A percentile compares a stretch with the other conserved stretches of the same genome.
Evolutionary conservation across 2,888 invertebrate genomes (phyloP).

Genomic region (Myathropa florea): DNA sequence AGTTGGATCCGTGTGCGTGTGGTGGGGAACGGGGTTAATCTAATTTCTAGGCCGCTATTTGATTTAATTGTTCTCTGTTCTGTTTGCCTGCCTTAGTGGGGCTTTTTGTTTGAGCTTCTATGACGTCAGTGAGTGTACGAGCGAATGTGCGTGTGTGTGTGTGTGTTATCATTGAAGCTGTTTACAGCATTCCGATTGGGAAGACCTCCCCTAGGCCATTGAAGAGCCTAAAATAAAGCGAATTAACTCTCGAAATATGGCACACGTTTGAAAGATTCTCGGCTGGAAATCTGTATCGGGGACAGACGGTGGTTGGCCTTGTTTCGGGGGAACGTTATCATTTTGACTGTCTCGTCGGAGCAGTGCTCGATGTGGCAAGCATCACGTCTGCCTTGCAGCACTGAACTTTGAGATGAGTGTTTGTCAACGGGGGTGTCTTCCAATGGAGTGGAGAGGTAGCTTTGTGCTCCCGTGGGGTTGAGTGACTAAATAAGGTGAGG

Average conservation of each 20-base stretch:
- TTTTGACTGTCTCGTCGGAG: neutral
- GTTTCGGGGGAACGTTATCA: neutral
- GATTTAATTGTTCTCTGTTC: constrained; percentile 44
- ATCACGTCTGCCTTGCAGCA: neutral
- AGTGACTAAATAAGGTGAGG: too few relatives aligned
- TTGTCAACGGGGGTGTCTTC: too few relatives aligned
- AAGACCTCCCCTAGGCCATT: neutral
- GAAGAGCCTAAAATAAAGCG: neutral
- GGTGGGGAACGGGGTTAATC: neutral
- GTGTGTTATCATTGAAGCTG: constrained; percentile 4
- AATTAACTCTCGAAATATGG: neutral
- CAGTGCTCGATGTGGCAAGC: neutral
- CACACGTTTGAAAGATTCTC: neutral
- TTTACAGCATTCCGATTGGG: neutral
- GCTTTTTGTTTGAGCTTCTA: constrained; percentile 14
- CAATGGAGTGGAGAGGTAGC: too few relatives aligned
- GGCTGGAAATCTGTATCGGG: neutral
- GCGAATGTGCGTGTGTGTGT: neutral
- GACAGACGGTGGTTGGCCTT: neutral
- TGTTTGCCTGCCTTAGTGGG: constrained; percentile 4
- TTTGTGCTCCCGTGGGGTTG: too few relatives aligned
- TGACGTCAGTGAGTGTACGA: constrained; percentile 3
- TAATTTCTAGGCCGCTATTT: constrained; percentile 43
- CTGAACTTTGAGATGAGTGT: too few relatives aligned
- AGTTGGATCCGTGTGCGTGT: neutral